Base-by-base conservation (phyloP, 2,113 vertebrate species). In the Ardeotis arabs region DNA sequence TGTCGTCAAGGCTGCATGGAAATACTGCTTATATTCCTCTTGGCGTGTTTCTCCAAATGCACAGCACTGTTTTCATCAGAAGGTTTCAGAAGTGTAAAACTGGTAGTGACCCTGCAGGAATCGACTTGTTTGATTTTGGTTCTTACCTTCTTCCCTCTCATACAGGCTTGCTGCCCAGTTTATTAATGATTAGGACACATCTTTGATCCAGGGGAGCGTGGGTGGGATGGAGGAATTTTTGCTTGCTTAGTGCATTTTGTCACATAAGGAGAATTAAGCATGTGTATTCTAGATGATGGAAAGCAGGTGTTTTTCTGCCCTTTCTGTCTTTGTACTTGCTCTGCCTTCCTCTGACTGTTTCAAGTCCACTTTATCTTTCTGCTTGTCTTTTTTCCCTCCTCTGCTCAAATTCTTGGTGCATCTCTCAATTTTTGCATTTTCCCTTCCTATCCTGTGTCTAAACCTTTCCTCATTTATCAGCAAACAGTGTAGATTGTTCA, bases 141-240 rank as follows among this genome's bases (percentile, higher is more conserved):
- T 82, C 35, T 47, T 73, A 7, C 35, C 45, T 80, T 77, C 45
- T 80, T 82, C 47, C 27, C 13, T 64, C 23, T 70, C 35, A 4
- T 0, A 10, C 25, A 39, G 80, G 14, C 49, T 82, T 47, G 35
- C 60, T 90, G 64, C 64, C 64, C 35, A 6, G 28, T 27, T 69
- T 84, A 4, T 73, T 55, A 47, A 29, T 77, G 64, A 52, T 86
- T 55, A 86, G 72, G 79, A 41, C 52, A 35, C 25, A 6, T 59
- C 45, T 37, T 39, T 92, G 56, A 55, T 35, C 64, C 27, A 9
- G n/a, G 56, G 47, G 31, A 50, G 14, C 4, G 12, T 56, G 64
- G 76, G 87, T 94, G 95, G 79, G 72, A 63, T 63, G 49, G 49
- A 89, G 52, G 64, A 80, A 58, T 84, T 82, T 84, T 84, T 89